Evolutionary conservation across 92 coral and sea anemone genomes (phyloP), one percentile per base, ranked within the genome.

Genomic region (Muricea muricata): DNA sequence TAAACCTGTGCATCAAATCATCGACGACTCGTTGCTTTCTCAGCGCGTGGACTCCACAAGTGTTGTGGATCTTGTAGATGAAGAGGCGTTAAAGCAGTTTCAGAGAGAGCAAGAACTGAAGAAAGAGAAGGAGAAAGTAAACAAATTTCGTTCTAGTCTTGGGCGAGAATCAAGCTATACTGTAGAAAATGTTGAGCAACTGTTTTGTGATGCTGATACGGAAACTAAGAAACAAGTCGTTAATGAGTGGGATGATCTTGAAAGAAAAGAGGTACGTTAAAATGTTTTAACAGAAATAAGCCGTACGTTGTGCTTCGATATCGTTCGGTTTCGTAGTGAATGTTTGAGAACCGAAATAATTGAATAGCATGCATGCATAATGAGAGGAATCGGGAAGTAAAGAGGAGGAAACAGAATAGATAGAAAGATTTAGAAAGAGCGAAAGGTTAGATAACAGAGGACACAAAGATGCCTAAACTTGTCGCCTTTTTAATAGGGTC

Each of bases 61-160:
- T 56, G 63, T 11, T 25, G 61, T 23, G 9, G 81, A 75, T 47
- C 30, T 77, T 0, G 82, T 77, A 11, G 82, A 77, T 52, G 48
- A 54, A 70, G 82, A 77, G 20, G 68, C 82, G 33, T 29, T 77
- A 40, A 90, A 87, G 60, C 97, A 93, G 72, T 88, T 90, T 30
- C 87, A 90, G 65, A 75, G 99, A 32, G 99, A 93, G 54, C 94
- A 91, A 31, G 99, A 94, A 24, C 57, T 96, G 14, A 93, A 85
- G 34, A 89, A 79, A 30, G 99, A 94, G 87, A 91, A 93, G 18
- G 93, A 93, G 52, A 92, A 81, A 46, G 56, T 89, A 35, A 77
- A 39, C 68, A 55, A 57, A 54, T 70, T 25, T 29, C 68, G 69
- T 48, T 55, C 20, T 28, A 77, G 82, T 57, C 82, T 77, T 21